Evolutionary conservation across 2,888 invertebrate species (phyloP).

Genomic region (Lasioglossum oenotherae): DNA sequence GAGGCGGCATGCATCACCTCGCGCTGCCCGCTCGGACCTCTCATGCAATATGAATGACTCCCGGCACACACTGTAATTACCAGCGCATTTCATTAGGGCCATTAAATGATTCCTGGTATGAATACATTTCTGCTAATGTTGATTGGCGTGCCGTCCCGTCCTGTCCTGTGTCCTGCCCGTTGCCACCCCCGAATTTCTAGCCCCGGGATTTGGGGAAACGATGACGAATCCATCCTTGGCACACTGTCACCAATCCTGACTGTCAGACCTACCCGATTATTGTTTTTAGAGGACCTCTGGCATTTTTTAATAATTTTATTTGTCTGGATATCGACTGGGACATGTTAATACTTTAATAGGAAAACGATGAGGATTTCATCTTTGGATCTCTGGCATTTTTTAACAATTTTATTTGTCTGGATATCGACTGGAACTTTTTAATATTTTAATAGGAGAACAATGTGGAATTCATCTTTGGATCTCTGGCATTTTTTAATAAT

Average conservation of each 20-base stretch:
- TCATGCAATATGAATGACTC: slow-evolving; percentile 78
- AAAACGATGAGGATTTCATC: too few relatives aligned
- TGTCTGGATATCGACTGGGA: too few relatives aligned
- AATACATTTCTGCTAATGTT: slow-evolving; percentile 69
- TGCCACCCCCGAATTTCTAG: slow-evolving; percentile 5
- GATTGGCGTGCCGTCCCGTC: slow-evolving; percentile 41
- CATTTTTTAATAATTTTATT: not conserved
- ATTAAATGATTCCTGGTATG: slow-evolving; percentile 79
- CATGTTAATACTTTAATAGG: too few relatives aligned
- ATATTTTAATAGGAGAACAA: too few relatives aligned
- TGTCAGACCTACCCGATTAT: not conserved
- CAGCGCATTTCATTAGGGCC: slow-evolving; percentile 77
- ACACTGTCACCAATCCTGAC: not conserved
- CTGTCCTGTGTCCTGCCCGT: not conserved
- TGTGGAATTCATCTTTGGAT: too few relatives aligned
- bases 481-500: too few relatives aligned
- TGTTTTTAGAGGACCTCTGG: not conserved
- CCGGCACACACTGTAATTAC: slow-evolving; percentile 76
- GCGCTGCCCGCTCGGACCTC: slow-evolving; percentile 69
- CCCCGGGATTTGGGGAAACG: not conserved
- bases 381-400: too few relatives aligned
- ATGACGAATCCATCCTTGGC: not conserved
- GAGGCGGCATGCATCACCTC: slow-evolving; percentile 69
- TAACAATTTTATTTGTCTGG: too few relatives aligned
- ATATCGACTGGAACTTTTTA: too few relatives aligned